These are phyloP conservation scores for Phycodurus eques DNA, from an alignment of 2,113 vertebrate genomes.

Conservation along the genomic window DNA sequence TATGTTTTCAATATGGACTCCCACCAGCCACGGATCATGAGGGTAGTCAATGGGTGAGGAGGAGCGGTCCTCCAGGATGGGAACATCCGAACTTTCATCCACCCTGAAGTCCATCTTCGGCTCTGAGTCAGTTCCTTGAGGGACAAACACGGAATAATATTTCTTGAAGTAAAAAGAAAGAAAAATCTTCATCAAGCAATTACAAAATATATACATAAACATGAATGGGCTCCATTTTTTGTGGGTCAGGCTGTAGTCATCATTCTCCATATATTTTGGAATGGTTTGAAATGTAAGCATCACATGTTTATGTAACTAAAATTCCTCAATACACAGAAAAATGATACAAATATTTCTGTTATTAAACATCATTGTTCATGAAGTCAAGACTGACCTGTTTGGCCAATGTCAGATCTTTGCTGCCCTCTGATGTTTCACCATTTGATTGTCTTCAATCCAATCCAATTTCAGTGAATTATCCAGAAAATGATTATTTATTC, in stretches of 20 bases:
- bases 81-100: slow-evolving; percentile 86
- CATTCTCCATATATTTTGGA: no score
- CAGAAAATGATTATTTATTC: no score
- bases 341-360: no score
- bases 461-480: no score
- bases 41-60: slow-evolving; percentile 82
- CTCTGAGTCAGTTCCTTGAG: slow-evolving; percentile 77
- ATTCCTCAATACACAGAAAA: no score
- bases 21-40: slow-evolving; percentile 88
- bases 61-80: slow-evolving; percentile 85
- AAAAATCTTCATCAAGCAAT: not conserved
- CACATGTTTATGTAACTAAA: not conserved
- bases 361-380: no score
- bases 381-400: no score
- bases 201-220: no score
- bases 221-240: no score
- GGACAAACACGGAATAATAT: slow-evolving; percentile 7
- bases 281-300: not conserved
- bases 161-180: not conserved
- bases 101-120: slow-evolving; percentile 80
- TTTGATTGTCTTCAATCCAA: not conserved
- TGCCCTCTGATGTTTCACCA: slow-evolving; percentile 46
- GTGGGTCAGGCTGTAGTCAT: no score
- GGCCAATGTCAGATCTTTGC: slow-evolving; percentile 13
- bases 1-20: slow-evolving; percentile 89